Evolutionary conservation across 2,113 vertebrate genomes (phyloP).

Genomic region (Abramis brama): DNA sequence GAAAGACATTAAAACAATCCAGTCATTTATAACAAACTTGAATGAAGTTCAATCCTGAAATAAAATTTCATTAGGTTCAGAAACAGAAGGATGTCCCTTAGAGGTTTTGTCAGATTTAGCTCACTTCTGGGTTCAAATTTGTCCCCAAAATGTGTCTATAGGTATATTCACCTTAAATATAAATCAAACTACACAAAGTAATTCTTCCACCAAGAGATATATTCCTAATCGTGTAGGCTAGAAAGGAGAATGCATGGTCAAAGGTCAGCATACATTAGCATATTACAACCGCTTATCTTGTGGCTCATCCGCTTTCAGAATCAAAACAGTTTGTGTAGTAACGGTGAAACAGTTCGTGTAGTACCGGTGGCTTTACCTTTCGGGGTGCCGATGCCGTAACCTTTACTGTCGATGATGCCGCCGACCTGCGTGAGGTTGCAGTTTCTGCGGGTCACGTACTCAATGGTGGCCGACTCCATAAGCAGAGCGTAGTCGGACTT

Average conservation of each 20-base stretch:
- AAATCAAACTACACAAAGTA: not conserved
- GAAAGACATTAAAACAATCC: not conserved
- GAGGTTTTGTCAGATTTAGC: too few relatives aligned
- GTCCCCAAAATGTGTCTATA: not conserved
- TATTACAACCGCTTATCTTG: not conserved
- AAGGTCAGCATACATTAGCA: not conserved
- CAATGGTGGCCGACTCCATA: slow-evolving; percentile 96
- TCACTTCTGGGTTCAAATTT: too few relatives aligned
- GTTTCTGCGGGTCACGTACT: slow-evolving; percentile 93
- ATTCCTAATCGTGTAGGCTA: not conserved
- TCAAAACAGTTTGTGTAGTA: not conserved
- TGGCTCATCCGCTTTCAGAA: not conserved
- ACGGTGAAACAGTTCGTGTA: not conserved
- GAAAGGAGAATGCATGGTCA: not conserved
- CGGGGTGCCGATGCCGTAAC: slow-evolving; percentile 97
- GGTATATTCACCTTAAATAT: not conserved
- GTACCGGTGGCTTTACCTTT: slow-evolving; percentile 79
- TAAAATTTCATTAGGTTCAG: not conserved
- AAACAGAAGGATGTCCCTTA: not conserved
- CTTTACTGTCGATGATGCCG: slow-evolving; percentile 95
- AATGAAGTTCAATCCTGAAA: not conserved
- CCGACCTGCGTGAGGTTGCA: slow-evolving; percentile 98
- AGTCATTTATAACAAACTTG: not conserved
- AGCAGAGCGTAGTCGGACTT: slow-evolving; percentile 94
- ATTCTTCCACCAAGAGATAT: not conserved